Evolutionary conservation across 2,888 invertebrate species (phyloP).

Genomic region (Ectobius pallidus): DNA sequence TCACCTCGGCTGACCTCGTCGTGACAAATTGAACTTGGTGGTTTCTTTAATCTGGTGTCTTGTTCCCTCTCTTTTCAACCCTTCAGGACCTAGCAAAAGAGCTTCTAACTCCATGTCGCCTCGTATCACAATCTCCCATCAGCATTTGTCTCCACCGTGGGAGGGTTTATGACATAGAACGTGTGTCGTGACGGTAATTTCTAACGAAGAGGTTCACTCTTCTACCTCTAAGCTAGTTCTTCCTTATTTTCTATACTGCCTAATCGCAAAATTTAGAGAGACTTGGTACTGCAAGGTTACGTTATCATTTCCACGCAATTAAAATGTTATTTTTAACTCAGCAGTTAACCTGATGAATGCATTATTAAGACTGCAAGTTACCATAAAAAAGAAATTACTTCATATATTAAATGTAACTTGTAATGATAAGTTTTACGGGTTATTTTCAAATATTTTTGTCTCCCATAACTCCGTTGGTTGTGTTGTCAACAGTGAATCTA

Average conservation of each 20-base stretch:
- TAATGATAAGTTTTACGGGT: too few relatives aligned
- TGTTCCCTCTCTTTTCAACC: neutral
- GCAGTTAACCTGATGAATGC: too few relatives aligned
- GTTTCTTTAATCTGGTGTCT: constrained; percentile 20
- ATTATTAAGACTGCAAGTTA: too few relatives aligned
- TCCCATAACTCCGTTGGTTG: too few relatives aligned
- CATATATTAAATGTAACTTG: too few relatives aligned
- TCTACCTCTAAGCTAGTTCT: neutral
- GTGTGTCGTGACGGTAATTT: constrained; percentile 24
- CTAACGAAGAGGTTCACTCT: constrained; percentile 7
- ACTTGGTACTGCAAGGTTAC: too few relatives aligned
- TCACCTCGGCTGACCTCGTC: neutral
- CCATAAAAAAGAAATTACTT: too few relatives aligned
- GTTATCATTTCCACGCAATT: too few relatives aligned
- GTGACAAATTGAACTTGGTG: constrained; percentile 21
- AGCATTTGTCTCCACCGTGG: constrained; percentile 21
- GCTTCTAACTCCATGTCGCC: constrained; percentile 19
- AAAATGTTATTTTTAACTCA: too few relatives aligned
- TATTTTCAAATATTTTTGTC: too few relatives aligned
- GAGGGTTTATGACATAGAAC: constrained; percentile 19
- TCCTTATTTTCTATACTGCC: neutral
- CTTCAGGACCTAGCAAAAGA: constrained; percentile 15
- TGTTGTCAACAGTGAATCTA: too few relatives aligned
- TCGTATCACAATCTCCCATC: constrained; percentile 10
- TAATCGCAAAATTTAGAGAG: neutral